phyloP scores from a whole-genome alignment of 1,140 invertebrate species.

The Neotoxoptera formosana region DNA sequence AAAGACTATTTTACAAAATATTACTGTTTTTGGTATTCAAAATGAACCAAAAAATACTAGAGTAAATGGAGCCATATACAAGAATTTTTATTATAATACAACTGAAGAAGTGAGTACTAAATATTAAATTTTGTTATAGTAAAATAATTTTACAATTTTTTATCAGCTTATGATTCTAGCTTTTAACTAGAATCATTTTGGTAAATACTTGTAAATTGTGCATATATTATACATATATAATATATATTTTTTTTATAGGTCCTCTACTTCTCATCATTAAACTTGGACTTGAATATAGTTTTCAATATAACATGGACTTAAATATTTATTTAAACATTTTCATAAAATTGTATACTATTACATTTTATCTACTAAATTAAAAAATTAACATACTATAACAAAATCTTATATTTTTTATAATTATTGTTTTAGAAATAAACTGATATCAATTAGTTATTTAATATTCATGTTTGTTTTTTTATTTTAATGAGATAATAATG shows the following conservation, averaged over 20 bases:
- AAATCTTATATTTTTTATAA: not conserved
- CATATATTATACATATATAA: not conserved
- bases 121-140: not conserved
- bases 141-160: not conserved
- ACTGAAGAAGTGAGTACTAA: constrained; percentile 47
- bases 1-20: constrained; percentile 36
- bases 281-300: constrained; percentile 25
- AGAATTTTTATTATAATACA: constrained; percentile 26
- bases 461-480: not conserved
- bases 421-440: not conserved
- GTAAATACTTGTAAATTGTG: not conserved
- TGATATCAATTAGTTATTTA: not conserved
- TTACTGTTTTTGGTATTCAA: constrained; percentile 38
- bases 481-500: not conserved
- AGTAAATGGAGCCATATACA: not conserved
- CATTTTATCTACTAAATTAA: not conserved
- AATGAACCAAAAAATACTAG: constrained; percentile 31
- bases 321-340: not conserved
- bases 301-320: constrained; percentile 48
- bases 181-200: not conserved
- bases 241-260: constrained; percentile 29
- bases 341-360: not conserved
- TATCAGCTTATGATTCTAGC: not conserved
- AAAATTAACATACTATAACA: not conserved
- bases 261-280: constrained; percentile 25